Evolutionary conservation across 2,888 invertebrate species (phyloP).

Genomic region (Dexiosoma caninum): DNA sequence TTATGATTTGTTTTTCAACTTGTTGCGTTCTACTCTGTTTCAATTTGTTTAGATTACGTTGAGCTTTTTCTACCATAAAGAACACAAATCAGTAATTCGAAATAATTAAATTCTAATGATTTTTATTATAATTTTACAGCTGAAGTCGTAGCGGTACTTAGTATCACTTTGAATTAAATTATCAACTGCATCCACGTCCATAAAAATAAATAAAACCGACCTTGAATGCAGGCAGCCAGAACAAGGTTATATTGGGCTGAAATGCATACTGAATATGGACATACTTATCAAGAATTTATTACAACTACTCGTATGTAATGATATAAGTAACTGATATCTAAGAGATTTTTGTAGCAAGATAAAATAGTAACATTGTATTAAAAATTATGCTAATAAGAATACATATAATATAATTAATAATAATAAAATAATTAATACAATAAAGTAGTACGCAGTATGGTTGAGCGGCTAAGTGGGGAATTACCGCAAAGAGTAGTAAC

Average conservation of each 20-base stretch:
- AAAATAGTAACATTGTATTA: background rate
- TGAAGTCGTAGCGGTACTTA: conserved; percentile 9
- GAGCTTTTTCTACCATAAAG: background rate
- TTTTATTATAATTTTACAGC: conserved; percentile 1
- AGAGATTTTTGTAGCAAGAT: background rate
- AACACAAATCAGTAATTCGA: conserved; percentile 16
- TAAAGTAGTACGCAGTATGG: too few relatives aligned
- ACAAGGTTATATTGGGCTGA: conserved; percentile 28
- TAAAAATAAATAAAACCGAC: conserved; percentile 30
- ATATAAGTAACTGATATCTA: too few relatives aligned
- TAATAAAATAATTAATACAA: too few relatives aligned
- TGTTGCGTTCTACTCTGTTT: conserved; percentile 16
- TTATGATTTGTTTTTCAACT: conserved; percentile 47
- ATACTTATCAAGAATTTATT: background rate
- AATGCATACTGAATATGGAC: background rate
- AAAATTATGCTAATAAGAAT: background rate
- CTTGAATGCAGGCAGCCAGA: conserved; percentile 25
- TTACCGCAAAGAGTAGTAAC: too few relatives aligned
- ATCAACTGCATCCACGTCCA: conserved; percentile 24
- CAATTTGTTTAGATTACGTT: background rate
- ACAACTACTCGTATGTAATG: too few relatives aligned
- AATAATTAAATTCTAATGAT: conserved; percentile 40
- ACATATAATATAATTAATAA: too few relatives aligned
- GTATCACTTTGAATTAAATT: background rate
- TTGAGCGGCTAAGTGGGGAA: too few relatives aligned